Base-by-base conservation (phyloP, 2,888 invertebrate species). In the Amblyjoppa proteus region DNA sequence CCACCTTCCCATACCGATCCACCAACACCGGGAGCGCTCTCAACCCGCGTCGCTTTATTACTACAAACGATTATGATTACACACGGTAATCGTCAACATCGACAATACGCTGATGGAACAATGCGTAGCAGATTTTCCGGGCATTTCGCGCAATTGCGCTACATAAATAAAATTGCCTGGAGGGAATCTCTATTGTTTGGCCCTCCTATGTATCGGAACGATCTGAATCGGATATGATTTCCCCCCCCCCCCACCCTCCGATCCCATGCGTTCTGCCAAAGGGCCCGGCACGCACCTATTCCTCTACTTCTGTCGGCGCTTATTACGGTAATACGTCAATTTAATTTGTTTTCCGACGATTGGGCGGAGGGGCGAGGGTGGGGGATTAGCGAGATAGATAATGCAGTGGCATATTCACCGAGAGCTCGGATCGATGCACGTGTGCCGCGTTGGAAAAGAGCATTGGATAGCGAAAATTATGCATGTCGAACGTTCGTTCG, bases 41-140 rank as follows among this genome's bases (percentile, higher is more conserved):
- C n/a, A n/a, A 28, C 28, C 25, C 13, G 25, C 53, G 56, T 56
- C 25, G 61, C 68, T 80, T 80, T 83, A 76, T 79, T 76, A 16
- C 56, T 80, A 71, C 85, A 77, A 85, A 80, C 76, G 83, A 71
- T 77, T 71, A 83, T 77, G 69, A 77, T 83, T 83, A 76, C 83
- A 83, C 76, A 69, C 83, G 77, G 77, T 85, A 85, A 83, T 85
- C 80, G 85, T 77, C 85, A 74, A 71, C 79, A 85, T 85, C 73
- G 71, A 74, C 83, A 83, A 83, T 83, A 80, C 74, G 83, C 80
- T 28, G 61, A 79, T 80, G 58, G 25, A 83, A 80, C 85, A 83
- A 80, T 83, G 25, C 3, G 80, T 61, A 53, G 58, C 53, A 25
- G 6, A 5, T 20, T n/a, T 66, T 61, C 25, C 83, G 61, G 53